phyloP scores from a whole-genome alignment of 2,113 vertebrate species.

The Hypocryptadius cinnamomeus region DNA sequence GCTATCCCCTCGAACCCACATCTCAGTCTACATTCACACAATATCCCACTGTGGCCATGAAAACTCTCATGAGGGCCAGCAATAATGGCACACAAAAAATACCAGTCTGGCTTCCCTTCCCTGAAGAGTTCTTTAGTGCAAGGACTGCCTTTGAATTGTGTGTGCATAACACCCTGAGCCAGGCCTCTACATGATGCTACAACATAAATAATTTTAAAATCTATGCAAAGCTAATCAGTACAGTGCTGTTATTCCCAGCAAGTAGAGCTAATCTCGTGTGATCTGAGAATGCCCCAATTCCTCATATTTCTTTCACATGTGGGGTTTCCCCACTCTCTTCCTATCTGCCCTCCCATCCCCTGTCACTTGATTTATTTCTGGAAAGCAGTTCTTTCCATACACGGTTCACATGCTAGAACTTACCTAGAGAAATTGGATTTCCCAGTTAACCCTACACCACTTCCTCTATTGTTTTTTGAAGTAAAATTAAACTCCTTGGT shows the following conservation, averaged over 20 bases:
- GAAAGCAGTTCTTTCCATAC: neutral
- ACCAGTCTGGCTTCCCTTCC: neutral
- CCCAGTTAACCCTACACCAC: neutral
- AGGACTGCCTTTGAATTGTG: neutral
- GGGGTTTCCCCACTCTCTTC: neutral
- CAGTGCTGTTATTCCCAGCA: neutral
- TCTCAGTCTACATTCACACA: neutral
- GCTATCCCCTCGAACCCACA: neutral
- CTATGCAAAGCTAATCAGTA: neutral
- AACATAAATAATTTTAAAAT: neutral
- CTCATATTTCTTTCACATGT: neutral
- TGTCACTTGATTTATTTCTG: neutral
- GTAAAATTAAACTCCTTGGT: neutral
- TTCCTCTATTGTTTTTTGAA: neutral
- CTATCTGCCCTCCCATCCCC: neutral
- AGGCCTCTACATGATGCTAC: neutral
- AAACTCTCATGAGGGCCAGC: neutral
- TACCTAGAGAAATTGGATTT: neutral
- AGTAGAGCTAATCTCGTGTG: neutral
- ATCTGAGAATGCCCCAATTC: neutral
- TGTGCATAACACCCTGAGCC: neutral
- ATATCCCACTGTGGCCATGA: accelerated
- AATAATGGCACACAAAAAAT: neutral
- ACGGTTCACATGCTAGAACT: neutral
- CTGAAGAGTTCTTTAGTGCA: neutral